Evolutionary conservation across 1,140 invertebrate genomes (phyloP).

Genomic region (Neoseiulus cucumeris): DNA sequence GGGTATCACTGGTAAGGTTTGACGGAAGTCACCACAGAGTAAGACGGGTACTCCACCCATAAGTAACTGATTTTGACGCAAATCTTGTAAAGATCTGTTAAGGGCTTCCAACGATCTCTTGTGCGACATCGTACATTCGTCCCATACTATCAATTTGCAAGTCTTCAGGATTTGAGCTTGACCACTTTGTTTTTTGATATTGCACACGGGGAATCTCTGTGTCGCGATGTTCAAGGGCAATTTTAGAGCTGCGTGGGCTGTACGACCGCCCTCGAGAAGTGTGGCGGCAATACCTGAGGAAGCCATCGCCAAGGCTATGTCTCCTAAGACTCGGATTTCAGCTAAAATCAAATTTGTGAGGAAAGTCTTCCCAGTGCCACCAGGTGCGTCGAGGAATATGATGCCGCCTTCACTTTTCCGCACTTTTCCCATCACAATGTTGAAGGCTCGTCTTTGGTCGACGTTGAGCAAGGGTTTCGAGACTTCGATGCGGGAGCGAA

Average conservation of each 20-base stretch:
- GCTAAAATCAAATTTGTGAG: conserved; percentile 20
- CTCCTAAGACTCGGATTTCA: conserved; percentile 15
- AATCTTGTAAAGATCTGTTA: conserved; percentile 21
- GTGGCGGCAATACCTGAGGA: conserved; percentile 36
- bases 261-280: conserved; percentile 31
- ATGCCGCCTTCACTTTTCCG: conserved; percentile 18
- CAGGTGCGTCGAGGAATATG: conserved; percentile 18
- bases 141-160: conserved; percentile 25
- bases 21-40: conserved; percentile 15
- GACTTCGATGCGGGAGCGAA: neutral
- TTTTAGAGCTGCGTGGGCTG: conserved; percentile 28
- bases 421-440: conserved; percentile 21
- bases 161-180: conserved; percentile 21
- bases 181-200: conserved; percentile 19
- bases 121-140: conserved; percentile 29
- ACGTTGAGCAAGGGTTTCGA: neutral
- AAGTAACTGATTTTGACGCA: neutral
- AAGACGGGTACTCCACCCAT: conserved; percentile 15
- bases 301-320: conserved; percentile 29
- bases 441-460: neutral
- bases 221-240: conserved; percentile 18
- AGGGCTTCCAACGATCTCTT: conserved; percentile 27
- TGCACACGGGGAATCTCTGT: conserved; percentile 18
- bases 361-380: conserved; percentile 25
- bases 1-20: conserved; percentile 15